Evolutionary conservation across 2,888 invertebrate genomes (phyloP), one percentile per base, ranked within the genome.

Genomic region (Prosopocoilus inquinatus): DNA sequence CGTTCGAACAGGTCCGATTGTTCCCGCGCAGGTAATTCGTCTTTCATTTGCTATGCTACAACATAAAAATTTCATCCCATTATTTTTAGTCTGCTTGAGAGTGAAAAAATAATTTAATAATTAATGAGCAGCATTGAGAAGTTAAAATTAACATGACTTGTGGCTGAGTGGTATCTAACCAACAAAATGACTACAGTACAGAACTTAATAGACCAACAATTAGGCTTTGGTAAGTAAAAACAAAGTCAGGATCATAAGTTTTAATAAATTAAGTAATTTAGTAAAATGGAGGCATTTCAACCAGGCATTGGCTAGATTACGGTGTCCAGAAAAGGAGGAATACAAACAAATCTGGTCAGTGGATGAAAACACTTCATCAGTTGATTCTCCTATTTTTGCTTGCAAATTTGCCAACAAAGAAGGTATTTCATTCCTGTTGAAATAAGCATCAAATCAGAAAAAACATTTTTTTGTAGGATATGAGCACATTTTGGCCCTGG

Each of bases 301-400:
- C 67, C 81, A 82, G 65, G 82, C 84, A 5, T 68, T 90, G 57
- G 78, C 80, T 55, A 81, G 88, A 46, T 76, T 90, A 47, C 81
- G 84, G 63, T 89, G 89, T 36, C 75, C 80, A 47, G 77, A 78
- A 47, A 78, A 81, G 57, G 87, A 89, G 70, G 84, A 86, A 34
- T 89, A 84, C 77, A 81, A 81, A 56, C 87, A 88, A 35, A 81
- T 89, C 57, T 51, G 79, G 78, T 20, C 79, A 71, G 47, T 72
- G 67, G 52, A 45, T 32, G 76, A 80, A 20, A 13, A 20, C 13
- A 44, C 47, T 9, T 78, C 79, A 7, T 75, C 79, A 55, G 82
- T 84, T 65, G 86, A 87, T 62, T 86, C 88, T 0, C 91, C 91
- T 35, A 86, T 91, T 67, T 91, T 90, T 72, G 89, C 90, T 0